Conservation (phyloP, 1,140 invertebrate genomes). For the Drosophila navojoa region DNA sequence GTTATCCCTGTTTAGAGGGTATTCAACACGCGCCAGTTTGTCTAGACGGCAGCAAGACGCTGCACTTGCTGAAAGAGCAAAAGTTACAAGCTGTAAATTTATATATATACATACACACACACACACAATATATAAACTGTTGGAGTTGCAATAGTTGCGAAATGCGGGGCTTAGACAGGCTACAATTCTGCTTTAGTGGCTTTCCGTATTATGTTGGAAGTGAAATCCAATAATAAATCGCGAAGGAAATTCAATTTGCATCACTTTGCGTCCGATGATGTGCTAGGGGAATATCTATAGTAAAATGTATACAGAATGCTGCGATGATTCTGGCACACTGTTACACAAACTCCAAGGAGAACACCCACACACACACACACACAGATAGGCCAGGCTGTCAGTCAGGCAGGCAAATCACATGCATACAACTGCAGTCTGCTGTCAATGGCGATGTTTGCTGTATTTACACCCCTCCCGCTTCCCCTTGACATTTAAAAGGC, state of each 20-base stretch:
- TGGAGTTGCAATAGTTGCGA: constrained; percentile 2
- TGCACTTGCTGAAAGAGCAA: constrained; percentile 16
- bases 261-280: constrained; percentile 42
- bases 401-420: background rate
- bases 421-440: constrained; percentile 13
- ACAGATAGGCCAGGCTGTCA: background rate
- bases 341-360: constrained; percentile 16
- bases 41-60: constrained; percentile 66
- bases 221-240: constrained; percentile 50
- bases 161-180: background rate
- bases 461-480: background rate
- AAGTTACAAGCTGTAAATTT: constrained; percentile 11
- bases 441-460: constrained; percentile 20
- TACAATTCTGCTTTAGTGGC: constrained; percentile 2
- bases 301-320: constrained; percentile 28
- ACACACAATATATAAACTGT: no score
- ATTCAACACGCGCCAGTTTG: constrained; percentile 58
- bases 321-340: constrained; percentile 54
- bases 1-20: constrained; percentile 13
- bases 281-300: constrained; percentile 6
- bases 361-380: constrained; percentile 1
- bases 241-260: constrained; percentile 52
- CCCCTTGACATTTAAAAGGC: constrained; percentile 71
- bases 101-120: background rate
- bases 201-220: constrained; percentile 28